A percentile compares a stretch with the other conserved stretches of the same genome.
Evolutionary conservation across 2,113 vertebrate genomes (phyloP).

Genomic region (Mobula birostris): DNA sequence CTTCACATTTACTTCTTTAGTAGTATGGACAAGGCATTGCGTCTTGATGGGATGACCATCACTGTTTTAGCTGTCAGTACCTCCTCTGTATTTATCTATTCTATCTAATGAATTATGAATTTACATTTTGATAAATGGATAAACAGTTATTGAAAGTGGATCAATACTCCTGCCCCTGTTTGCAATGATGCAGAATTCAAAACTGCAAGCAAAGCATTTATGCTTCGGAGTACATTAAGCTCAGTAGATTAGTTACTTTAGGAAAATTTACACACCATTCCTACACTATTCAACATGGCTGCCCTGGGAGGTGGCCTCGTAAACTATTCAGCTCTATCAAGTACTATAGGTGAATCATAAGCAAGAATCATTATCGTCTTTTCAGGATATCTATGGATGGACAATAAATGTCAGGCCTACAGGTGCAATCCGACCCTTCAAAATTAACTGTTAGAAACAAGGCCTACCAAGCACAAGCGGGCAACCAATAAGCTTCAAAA

Average conservation of each 20-base stretch:
- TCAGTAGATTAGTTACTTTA: no score
- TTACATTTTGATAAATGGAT: not conserved
- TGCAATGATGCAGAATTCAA: not conserved
- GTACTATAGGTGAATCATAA: not conserved
- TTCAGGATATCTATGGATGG: not conserved
- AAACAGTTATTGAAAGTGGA: not conserved
- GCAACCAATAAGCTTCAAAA: slow-evolving; percentile 38
- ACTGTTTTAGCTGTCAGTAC: not conserved
- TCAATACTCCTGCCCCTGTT: not conserved
- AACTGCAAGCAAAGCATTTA: not conserved
- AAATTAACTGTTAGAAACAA: not conserved
- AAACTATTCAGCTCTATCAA: not conserved
- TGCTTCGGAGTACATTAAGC: no score
- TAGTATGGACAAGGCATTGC: not conserved
- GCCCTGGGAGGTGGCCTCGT: not conserved
- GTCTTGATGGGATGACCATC: not conserved
- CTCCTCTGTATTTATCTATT: not conserved
- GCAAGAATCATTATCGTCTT: not conserved
- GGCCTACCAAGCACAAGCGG: not conserved
- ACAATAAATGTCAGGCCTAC: not conserved
- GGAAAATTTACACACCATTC: no score
- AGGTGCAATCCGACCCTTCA: not conserved
- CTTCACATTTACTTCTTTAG: not conserved
- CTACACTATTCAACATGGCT: not conserved
- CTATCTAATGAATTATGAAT: not conserved